These are phyloP conservation scores for Chirona hameri DNA, from an alignment of 2,888 invertebrate species.

Conservation along the genomic window DNA sequence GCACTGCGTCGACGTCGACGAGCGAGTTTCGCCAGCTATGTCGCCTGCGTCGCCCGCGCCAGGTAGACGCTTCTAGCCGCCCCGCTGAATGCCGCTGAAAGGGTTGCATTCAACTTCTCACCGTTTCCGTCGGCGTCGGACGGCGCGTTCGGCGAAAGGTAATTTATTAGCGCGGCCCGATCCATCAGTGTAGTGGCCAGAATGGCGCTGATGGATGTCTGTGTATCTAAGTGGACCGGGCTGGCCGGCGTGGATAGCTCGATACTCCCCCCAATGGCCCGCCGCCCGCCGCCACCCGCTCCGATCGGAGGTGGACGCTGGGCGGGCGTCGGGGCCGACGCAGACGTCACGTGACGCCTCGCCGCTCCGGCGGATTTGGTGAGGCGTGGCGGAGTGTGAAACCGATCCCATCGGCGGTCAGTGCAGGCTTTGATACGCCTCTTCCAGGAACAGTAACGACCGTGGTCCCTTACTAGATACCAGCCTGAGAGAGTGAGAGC, in stretches of 20 bases:
- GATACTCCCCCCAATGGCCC: not conserved
- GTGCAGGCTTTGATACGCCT: not conserved
- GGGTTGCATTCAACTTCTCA: constrained; percentile 24
- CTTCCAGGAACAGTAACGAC: no score
- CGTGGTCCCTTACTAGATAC: no score
- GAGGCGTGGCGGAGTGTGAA: not conserved
- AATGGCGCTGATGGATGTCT: constrained; percentile 6
- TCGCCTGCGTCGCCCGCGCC: not conserved
- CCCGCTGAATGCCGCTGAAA: not conserved
- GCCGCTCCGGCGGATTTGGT: no score
- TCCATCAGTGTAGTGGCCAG: constrained; percentile 14
- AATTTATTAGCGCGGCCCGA: not conserved
- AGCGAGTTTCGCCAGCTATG: not conserved
- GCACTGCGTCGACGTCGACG: not conserved
- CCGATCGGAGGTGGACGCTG: not conserved
- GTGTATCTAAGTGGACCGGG: constrained; percentile 25
- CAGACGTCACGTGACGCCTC: not conserved
- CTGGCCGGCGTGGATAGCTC: not conserved
- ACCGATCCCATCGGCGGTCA: not conserved
- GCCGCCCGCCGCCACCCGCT: not conserved
- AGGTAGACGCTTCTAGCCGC: not conserved
- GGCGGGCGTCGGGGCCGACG: not conserved
- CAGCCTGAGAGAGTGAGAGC: no score
- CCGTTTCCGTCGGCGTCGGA: not conserved
- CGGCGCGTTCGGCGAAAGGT: not conserved